These are phyloP conservation scores for Parotia lawesii DNA, from an alignment of 2,113 vertebrate genomes.

Conservation along the genomic window DNA sequence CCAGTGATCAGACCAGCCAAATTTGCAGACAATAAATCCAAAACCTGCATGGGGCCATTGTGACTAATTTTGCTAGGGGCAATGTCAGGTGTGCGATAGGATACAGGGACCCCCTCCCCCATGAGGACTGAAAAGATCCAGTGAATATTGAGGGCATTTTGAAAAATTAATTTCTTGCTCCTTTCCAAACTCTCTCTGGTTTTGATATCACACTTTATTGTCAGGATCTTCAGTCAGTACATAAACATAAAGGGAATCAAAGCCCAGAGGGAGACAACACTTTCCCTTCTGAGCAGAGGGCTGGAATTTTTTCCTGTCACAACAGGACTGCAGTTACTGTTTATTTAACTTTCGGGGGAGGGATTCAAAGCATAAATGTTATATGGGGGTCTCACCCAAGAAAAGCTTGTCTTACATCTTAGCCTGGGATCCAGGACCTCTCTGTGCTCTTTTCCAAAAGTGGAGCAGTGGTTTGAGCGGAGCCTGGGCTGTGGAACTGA, in stretches of 20 bases:
- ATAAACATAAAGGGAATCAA: neutral
- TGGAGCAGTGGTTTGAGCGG: neutral
- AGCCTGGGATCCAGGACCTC: neutral
- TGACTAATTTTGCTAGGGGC: slow-evolving; percentile 45
- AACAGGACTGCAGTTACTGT: neutral
- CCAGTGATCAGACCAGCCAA: neutral
- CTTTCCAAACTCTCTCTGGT: neutral
- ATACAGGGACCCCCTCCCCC: neutral
- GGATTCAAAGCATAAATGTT: neutral
- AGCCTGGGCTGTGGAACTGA: neutral
- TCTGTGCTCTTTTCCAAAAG: neutral
- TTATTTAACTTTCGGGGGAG: slow-evolving; percentile 3
- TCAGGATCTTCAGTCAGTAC: neutral
- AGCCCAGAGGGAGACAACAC: neutral
- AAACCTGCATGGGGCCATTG: slow-evolving; percentile 25
- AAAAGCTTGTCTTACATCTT: neutral
- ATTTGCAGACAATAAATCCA: slow-evolving; percentile 60
- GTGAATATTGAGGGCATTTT: neutral
- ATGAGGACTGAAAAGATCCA: neutral
- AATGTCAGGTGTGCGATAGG: slow-evolving; percentile 2
- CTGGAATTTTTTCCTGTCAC: slow-evolving; percentile 6
- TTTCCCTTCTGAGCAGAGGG: neutral
- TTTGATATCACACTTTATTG: slow-evolving; percentile 2
- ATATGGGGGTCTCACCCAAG: neutral
- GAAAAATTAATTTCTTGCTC: neutral